A percentile compares a stretch with the other conserved stretches of the same genome.
Evolutionary conservation across 2,113 vertebrate genomes (phyloP).

Genomic region (Hemibagrus wyckioides): DNA sequence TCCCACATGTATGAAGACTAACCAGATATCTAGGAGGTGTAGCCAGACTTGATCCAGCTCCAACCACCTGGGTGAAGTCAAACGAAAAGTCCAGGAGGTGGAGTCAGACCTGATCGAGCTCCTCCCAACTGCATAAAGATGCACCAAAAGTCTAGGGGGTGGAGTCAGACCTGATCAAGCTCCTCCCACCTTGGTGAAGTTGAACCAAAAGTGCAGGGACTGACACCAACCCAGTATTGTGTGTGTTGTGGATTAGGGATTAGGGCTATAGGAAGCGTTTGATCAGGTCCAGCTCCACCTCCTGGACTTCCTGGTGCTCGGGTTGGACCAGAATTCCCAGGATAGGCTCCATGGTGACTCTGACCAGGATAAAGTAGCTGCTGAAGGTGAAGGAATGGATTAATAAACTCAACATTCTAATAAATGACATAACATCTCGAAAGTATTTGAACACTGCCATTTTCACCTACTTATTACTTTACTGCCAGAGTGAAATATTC

Average conservation of each 20-base stretch:
- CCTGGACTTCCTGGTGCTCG: background rate
- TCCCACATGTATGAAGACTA: background rate
- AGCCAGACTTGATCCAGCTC: background rate
- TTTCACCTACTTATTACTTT: background rate
- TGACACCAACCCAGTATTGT: background rate
- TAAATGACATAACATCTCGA: background rate
- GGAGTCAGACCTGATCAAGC: background rate
- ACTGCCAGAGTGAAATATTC: background rate
- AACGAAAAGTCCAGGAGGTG: background rate
- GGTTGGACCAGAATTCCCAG: background rate
- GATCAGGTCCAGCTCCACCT: background rate
- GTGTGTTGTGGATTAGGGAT: background rate
- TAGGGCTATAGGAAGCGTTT: background rate
- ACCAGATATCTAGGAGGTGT: background rate
- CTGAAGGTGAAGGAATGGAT: background rate
- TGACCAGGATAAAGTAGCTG: background rate
- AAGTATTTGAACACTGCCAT: background rate
- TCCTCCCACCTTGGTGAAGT: background rate
- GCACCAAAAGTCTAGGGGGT: background rate
- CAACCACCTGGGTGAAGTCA: background rate
- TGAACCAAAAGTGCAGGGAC: background rate
- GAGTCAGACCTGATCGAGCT: background rate
- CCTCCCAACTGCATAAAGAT: background rate
- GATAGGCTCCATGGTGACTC: background rate
- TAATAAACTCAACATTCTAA: background rate